Conservation (phyloP, 2,797 vertebrate genomes). For the Harpagifer antarcticus region DNA sequence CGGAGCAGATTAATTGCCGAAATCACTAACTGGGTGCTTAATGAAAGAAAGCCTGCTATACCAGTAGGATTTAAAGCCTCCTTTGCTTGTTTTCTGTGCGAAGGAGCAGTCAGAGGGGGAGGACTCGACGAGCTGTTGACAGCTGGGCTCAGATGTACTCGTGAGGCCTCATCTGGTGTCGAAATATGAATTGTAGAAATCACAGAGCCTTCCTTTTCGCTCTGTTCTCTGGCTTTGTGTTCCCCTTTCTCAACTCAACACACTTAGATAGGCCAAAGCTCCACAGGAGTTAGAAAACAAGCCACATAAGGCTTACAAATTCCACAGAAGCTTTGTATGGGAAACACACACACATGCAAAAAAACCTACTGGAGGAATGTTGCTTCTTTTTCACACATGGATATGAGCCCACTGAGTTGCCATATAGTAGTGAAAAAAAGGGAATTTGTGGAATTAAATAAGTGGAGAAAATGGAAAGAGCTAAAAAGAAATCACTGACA, state of each 20-base stretch:
- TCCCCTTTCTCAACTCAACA: constrained; percentile 53
- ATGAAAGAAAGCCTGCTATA: constrained; percentile 55
- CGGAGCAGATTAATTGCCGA: constrained; percentile 71
- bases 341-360: constrained; percentile 35
- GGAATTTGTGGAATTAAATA: constrained; percentile 29
- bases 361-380: constrained; percentile 55
- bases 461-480: constrained; percentile 11
- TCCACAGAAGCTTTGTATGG: constrained; percentile 59
- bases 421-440: constrained; percentile 22
- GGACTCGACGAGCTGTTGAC: constrained; percentile 40
- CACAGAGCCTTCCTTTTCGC: constrained; percentile 41
- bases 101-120: constrained; percentile 29
- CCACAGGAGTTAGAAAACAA: constrained; percentile 56
- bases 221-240: constrained; percentile 36
- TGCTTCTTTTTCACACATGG: constrained; percentile 41
- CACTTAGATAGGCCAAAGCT: constrained; percentile 53
- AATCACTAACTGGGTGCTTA: constrained; percentile 65
- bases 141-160: constrained; percentile 55
- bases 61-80: constrained; percentile 40
- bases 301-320: constrained; percentile 58
- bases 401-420: constrained; percentile 33
- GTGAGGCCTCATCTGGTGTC: constrained; percentile 59
- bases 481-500: constrained; percentile 26
- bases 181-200: constrained; percentile 61
- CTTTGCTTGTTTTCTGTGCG: constrained; percentile 60